phyloP scores from a whole-genome alignment of 1,140 invertebrate species.

The Stratiolaelaps scimitus region DNA sequence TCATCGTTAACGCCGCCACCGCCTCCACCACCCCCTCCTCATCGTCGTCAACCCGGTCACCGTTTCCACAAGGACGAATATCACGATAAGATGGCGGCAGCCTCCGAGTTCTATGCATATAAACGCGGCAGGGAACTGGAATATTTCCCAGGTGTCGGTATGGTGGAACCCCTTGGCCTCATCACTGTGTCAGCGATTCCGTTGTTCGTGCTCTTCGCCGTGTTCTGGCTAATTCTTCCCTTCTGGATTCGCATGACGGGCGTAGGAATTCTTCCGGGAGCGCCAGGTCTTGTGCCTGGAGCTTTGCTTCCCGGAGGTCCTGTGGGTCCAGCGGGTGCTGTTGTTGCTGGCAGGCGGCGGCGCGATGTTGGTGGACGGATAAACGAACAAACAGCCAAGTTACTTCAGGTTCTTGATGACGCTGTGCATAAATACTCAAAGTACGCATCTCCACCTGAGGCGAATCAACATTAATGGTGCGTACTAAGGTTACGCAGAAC shows the following conservation, averaged over 20 bases:
- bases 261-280: background rate
- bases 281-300: background rate
- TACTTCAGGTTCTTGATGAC: conserved; percentile 1
- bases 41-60: conserved; percentile 4
- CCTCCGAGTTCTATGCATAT: conserved; percentile 21
- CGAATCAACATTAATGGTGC: too few relatives aligned
- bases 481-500: too few relatives aligned
- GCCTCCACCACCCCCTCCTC: background rate
- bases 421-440: conserved; percentile 12
- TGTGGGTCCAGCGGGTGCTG: background rate
- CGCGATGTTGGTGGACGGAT: background rate
- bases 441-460: background rate
- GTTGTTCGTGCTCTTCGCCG: conserved; percentile 6
- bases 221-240: conserved; percentile 16
- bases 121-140: conserved; percentile 13
- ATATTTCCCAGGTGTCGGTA: conserved; percentile 25
- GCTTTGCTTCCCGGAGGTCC: background rate
- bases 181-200: conserved; percentile 20
- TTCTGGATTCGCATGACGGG: conserved; percentile 21
- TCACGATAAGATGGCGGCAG: conserved; percentile 24
- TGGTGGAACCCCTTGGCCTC: conserved; percentile 17
- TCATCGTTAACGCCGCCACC: background rate
- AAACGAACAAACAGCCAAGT: background rate
- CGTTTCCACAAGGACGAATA: conserved; percentile 22
- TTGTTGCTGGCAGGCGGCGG: background rate